A percentile compares a stretch with the other conserved stretches of the same genome.
Conservation (phyloP, 2,888 invertebrate genomes). For the Epinotia demarniana region DNA sequence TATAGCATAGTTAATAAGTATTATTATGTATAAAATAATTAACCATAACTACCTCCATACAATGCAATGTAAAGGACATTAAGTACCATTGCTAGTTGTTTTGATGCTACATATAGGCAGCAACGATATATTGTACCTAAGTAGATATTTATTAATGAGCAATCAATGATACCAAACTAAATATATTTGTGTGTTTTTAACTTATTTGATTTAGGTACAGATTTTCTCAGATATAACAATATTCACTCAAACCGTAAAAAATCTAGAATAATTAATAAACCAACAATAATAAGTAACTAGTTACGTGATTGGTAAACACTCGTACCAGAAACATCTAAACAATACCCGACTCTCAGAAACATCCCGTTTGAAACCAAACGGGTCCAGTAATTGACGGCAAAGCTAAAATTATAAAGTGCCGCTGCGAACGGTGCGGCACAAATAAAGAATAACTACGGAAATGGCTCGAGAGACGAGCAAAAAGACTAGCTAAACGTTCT, state of each 20-base stretch:
- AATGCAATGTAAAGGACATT: no score
- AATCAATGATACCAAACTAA: no score
- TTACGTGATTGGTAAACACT: background rate
- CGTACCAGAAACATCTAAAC: slow-evolving; percentile 28
- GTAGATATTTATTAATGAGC: no score
- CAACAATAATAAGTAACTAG: no score
- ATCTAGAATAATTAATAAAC: background rate
- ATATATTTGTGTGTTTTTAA: background rate
- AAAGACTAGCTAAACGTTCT: slow-evolving; percentile 14
- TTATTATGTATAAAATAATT: no score
- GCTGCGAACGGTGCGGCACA: slow-evolving; percentile 15
- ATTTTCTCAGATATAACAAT: background rate
- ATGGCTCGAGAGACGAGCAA: slow-evolving; percentile 7
- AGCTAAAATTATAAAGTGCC: slow-evolving; percentile 33
- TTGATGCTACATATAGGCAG: no score
- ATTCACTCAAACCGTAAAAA: background rate
- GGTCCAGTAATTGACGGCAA: slow-evolving; percentile 36
- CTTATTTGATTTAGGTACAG: background rate
- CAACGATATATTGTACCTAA: no score
- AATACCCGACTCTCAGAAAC: slow-evolving; percentile 25
- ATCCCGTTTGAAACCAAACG: slow-evolving; percentile 24
- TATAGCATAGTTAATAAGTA: no score
- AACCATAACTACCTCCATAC: no score
- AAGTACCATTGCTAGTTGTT: no score
- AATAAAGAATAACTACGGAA: slow-evolving; percentile 27